Conservation (phyloP, 2,113 vertebrate species). For the Melanerpes aurifrons region DNA sequence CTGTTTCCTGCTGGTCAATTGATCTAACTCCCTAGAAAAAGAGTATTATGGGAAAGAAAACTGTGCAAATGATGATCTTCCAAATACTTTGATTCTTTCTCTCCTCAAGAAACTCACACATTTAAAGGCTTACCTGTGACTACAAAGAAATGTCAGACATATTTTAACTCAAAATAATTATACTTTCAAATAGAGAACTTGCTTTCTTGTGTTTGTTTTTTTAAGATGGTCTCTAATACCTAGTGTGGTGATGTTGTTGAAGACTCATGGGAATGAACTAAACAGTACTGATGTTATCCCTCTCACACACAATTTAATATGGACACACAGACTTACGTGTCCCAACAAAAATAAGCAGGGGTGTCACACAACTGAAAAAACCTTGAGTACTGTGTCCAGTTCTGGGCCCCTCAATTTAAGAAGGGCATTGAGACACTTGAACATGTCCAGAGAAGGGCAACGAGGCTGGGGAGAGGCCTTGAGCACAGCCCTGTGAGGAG, state of each 20-base stretch:
- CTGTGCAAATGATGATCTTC: background rate
- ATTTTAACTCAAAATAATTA: background rate
- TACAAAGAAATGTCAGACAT: background rate
- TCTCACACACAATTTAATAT: background rate
- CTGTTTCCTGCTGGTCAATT: conserved; percentile 43
- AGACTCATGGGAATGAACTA: background rate
- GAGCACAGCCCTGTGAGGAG: too few species aligned
- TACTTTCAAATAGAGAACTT: background rate
- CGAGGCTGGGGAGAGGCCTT: too few species aligned
- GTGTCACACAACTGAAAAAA: background rate
- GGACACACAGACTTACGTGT: background rate
- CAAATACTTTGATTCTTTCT: background rate
- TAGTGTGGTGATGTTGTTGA: background rate
- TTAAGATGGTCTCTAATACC: background rate
- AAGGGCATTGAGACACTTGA: too few species aligned
- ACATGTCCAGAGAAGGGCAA: too few species aligned
- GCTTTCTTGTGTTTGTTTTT: background rate
- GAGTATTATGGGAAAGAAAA: background rate
- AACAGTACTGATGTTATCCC: conserved; percentile 7
- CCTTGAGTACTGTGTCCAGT: too few species aligned
- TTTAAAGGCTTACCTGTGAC: background rate
- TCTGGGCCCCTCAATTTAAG: too few species aligned
- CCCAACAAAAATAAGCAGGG: background rate
- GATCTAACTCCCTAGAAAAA: background rate
- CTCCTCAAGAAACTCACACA: background rate